phyloP scores from a whole-genome alignment of 2,888 invertebrate genomes.

The Ethmia dodecea region DNA sequence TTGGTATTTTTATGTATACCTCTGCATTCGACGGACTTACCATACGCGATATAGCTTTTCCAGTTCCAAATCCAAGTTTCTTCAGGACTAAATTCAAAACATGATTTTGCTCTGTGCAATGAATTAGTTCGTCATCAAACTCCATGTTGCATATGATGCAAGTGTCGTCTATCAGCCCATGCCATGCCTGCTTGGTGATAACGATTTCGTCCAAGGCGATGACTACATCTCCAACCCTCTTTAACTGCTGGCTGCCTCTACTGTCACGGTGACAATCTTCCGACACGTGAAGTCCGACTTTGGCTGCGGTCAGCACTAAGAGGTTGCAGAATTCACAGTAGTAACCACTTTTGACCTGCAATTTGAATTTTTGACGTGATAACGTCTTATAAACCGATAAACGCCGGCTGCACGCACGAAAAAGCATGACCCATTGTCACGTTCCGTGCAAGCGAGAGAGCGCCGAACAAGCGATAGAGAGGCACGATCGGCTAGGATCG shows the following conservation, averaged over 20 bases:
- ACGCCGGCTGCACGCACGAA: no score
- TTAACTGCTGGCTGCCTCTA: conserved; percentile 25
- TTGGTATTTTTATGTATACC: no score
- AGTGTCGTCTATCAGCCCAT: conserved; percentile 37
- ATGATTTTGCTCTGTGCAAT: conserved; percentile 30
- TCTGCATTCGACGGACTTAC: conserved; percentile 26
- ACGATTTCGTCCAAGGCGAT: conserved; percentile 33
- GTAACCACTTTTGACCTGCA: conserved; percentile 51
- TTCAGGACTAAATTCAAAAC: conserved; percentile 37
- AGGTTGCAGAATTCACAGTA: conserved; percentile 48
- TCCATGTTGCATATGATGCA: conserved; percentile 41
- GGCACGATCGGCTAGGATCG: no score
- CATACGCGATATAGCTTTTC: conserved; percentile 35
- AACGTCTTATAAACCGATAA: no score
- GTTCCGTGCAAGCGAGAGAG: no score
- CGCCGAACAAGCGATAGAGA: no score
- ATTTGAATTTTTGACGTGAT: no score
- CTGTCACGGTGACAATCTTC: conserved; percentile 33
- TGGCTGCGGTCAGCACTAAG: conserved; percentile 33
- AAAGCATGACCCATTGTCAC: no score
- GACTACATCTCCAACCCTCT: conserved; percentile 24
- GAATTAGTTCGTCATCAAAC: conserved; percentile 29
- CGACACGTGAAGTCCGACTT: conserved; percentile 38
- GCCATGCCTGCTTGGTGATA: conserved; percentile 43
- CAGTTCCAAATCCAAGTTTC: conserved; percentile 26